These are phyloP conservation scores for Athalia cordata DNA, from an alignment of 2,888 invertebrate species.

Conservation along the genomic window DNA sequence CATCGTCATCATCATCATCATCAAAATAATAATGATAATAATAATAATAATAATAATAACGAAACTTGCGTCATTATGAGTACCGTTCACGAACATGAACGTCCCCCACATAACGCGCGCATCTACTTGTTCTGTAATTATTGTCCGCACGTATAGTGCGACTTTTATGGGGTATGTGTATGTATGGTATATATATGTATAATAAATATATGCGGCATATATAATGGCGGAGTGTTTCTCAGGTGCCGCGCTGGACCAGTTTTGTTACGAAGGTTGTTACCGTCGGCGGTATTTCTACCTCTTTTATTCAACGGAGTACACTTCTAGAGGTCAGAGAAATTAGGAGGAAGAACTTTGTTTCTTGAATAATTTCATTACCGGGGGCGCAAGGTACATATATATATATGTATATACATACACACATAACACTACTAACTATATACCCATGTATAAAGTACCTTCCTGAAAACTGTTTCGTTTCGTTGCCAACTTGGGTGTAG, in stretches of 20 bases:
- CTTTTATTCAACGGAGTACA: constrained; percentile 9
- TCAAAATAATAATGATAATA: not conserved
- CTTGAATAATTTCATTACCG: constrained; percentile 19
- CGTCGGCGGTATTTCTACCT: not conserved
- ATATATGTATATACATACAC: not conserved
- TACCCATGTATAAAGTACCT: no score
- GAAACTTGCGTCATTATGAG: no score
- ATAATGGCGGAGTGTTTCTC: no score
- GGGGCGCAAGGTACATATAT: not conserved
- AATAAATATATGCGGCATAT: no score
- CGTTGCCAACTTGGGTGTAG: no score
- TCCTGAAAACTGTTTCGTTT: no score
- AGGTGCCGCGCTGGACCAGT: no score
- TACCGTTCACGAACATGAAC: no score
- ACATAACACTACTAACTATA: not conserved
- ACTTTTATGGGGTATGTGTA: not conserved
- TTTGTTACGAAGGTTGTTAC: no score
- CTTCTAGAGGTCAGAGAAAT: constrained; percentile 8
- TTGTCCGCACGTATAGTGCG: not conserved
- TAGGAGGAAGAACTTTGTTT: constrained; percentile 3
- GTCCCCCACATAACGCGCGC: no score
- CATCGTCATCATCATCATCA: not conserved
- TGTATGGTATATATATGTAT: no score
- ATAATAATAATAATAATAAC: not conserved
- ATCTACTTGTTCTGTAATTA: no score